Evolutionary conservation across 2,113 vertebrate genomes (phyloP), one percentile per base, ranked within the genome.

Genomic region (Dissostichus mawsoni): DNA sequence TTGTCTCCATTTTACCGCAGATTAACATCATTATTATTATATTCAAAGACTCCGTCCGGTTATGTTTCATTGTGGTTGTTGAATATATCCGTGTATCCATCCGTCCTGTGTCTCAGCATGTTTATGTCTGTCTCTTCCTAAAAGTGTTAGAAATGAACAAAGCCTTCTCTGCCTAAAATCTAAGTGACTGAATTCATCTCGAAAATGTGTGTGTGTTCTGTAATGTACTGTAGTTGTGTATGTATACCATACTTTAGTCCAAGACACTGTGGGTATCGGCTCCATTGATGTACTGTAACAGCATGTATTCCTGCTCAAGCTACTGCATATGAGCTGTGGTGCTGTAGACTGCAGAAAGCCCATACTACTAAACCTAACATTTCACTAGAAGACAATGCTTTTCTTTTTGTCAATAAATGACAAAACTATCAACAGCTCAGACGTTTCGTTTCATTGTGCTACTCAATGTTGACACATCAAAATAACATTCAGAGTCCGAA

Each of bases 361-460:
- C 58, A 11, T 16, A 0, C 50, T 14, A 33, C 36, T 16, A 14
- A 55, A 44, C 8, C 61, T 50, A 18, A 47, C 48, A 18, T 51
- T 57, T 45, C 68, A 50, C 69, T 66, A 65, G 65, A 55, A 23
- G 36, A 45, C 57, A 23, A 13, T 41, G 41, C 44, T 56, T 70
- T 65, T 51, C 18, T 29, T 41, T 8, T 50, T 51, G 63, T 81
- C 77, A 90, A 81, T 91, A 91, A 89, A 91, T 18, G 17, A 82
- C 2, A 7, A 74, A 55, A 18, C 6, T 16, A 45, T 69, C 3
- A 64, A 29, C 23, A 23, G 3, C 7, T 17, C 2, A 2, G 13
- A 25, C 0, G 11, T 41, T 58, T 41, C 5, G 5, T 41, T 41
- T 41, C 36, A 41, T 41, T 41, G 7, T 41, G 7, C 7, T 41